These are phyloP conservation scores for Vultur gryphus DNA, from an alignment of 2,797 vertebrate species.

Conservation along the genomic window DNA sequence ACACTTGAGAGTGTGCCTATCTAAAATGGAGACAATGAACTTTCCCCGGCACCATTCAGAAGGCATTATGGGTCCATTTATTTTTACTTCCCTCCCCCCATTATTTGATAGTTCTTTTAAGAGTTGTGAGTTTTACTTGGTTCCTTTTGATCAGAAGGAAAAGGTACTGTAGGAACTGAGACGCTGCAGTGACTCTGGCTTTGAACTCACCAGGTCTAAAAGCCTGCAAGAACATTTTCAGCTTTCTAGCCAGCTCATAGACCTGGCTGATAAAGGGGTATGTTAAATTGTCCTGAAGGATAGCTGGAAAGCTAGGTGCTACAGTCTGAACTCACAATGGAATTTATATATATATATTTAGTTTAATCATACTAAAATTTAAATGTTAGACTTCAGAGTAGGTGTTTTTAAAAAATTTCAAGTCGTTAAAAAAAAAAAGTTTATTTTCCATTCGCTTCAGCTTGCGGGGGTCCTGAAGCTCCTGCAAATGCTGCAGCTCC, in stretches of 20 bases:
- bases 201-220: conserved; percentile 75
- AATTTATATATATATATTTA: background rate
- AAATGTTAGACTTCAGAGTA: background rate
- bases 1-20: background rate
- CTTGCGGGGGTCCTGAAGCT: background rate
- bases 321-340: background rate
- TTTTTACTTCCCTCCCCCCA: conserved; percentile 49
- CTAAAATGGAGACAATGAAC: background rate
- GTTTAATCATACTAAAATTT: conserved; percentile 27
- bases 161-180: conserved; percentile 43
- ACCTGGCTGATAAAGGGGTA: conserved; percentile 25
- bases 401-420: background rate
- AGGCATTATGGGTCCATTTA: conserved; percentile 9
- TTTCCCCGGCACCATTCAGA: background rate
- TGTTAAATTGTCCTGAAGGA: conserved; percentile 61
- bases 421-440: background rate
- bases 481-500: conserved; percentile 39
- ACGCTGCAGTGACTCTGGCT: conserved; percentile 53
- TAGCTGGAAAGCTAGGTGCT: background rate
- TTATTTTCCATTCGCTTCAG: background rate
- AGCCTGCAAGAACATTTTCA: conserved; percentile 67
- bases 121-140: conserved; percentile 40
- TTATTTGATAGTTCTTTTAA: conserved; percentile 61
- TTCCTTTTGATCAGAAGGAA: conserved; percentile 59
- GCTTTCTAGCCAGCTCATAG: background rate